Base-by-base conservation (phyloP, 2,888 invertebrate species). In the Spicauda simplicius region DNA sequence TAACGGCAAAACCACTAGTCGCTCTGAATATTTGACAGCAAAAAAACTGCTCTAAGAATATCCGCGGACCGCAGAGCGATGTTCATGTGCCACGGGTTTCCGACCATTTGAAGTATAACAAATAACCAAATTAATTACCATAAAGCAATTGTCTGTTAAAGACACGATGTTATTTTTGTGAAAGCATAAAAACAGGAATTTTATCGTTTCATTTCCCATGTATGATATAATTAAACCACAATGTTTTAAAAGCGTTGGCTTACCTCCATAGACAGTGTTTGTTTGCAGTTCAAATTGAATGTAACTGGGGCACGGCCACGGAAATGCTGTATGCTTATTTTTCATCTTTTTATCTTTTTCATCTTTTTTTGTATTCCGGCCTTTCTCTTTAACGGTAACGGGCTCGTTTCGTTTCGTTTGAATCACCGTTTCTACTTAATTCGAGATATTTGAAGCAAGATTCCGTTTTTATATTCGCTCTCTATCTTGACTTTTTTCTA, bases 221-320 rank as follows among this genome's bases (percentile, higher is more conserved):
- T 18, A 58, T 20, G 62, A 62, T 62, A 25, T 54, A 62, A 62
- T 61, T 61, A 61, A 37, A 60, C n/a, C 60, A 60, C 52, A 60
- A 60, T 60, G 33, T 61, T 53, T 25, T 25, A 1, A 53, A 25
- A 52, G 53, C 20, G 53, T 20, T 14, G 25, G 25, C 25, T 25
- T 52, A 37, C 60, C 60, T 61, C 50, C 19, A 50, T 19, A 53
- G 41, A 16, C 62, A 53, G 52, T 53, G 61, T 62, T 54, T 62
- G 55, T 63, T 63, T 63, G 54, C 20, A 45, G 19, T 55, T 55
- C 55, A 63, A 63, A 63, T 63, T 63, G 63, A 63, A 55, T 55
- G 55, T 63, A 63, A 63, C 54, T 63, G 45, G 63, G 63, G 45
- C 63, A 63, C 63, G 45, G 63, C 45, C 63, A 63, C 55, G 45